Conservation (phyloP, 1,140 invertebrate genomes). For the Drosophila chauvacae region DNA sequence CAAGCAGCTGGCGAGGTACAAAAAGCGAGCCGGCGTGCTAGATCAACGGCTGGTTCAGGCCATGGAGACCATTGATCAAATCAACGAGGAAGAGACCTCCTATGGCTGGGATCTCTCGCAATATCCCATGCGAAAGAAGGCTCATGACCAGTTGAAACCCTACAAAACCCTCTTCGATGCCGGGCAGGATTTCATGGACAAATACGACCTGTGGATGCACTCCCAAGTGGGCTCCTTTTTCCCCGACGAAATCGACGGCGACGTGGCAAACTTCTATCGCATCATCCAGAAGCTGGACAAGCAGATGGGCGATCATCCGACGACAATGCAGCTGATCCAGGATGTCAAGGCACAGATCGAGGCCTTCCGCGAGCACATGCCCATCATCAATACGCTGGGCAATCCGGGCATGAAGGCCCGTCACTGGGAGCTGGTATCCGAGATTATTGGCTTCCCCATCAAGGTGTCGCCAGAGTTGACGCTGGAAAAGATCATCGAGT, state of each 20-base stretch:
- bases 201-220: conserved; percentile 93
- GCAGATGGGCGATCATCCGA: conserved; percentile 90
- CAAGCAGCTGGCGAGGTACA: conserved; percentile 93
- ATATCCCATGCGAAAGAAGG: conserved; percentile 93
- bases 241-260: conserved; percentile 94
- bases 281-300: conserved; percentile 95
- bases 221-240: conserved; percentile 93
- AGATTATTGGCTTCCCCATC: conserved; percentile 97
- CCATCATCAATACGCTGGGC: conserved; percentile 95
- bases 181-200: conserved; percentile 93
- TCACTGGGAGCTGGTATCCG: conserved; percentile 98
- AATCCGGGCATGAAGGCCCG: conserved; percentile 96
- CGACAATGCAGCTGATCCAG: conserved; percentile 87
- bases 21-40: conserved; percentile 91
- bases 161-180: conserved; percentile 96
- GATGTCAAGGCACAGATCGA: conserved; percentile 90
- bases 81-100: conserved; percentile 96
- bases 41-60: conserved; percentile 89
- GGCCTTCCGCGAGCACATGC: conserved; percentile 95
- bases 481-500: conserved; percentile 96
- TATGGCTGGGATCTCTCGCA: conserved; percentile 95
- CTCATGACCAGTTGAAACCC: conserved; percentile 91
- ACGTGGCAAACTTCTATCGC: conserved; percentile 92
- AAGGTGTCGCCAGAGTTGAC: conserved; percentile 93
- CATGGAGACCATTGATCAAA: conserved; percentile 92